Conservation (phyloP, 2,797 vertebrate genomes). For the Alcedo quadribrachys region DNA sequence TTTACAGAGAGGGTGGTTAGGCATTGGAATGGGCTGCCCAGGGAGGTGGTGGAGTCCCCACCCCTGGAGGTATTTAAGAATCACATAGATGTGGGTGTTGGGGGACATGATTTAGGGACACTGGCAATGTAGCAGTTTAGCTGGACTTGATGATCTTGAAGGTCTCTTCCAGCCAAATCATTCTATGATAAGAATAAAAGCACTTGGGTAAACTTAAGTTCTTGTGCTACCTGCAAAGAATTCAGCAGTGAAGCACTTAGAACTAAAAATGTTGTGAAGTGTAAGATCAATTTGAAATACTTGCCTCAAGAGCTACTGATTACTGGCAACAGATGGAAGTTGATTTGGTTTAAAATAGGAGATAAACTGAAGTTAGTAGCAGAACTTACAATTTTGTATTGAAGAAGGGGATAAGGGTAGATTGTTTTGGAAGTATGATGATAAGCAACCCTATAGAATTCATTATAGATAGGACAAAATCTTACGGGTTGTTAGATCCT, state of each 20-base stretch:
- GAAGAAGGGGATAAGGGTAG: neutral
- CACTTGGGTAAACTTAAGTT: neutral
- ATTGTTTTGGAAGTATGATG: neutral
- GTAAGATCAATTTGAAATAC: neutral
- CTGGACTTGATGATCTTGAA: too few species aligned
- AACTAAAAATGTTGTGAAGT: neutral
- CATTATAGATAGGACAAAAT: neutral
- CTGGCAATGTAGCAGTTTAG: too few species aligned
- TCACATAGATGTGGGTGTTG: too few species aligned
- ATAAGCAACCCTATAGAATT: neutral
- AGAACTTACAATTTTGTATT: neutral
- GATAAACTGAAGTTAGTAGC: neutral
- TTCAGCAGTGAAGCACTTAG: neutral
- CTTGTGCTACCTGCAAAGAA: neutral
- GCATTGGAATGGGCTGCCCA: too few species aligned
- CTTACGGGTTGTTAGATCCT: conserved; percentile 82
- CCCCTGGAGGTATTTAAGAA: too few species aligned
- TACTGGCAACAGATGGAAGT: neutral
- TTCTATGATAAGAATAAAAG: neutral
- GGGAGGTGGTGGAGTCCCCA: too few species aligned
- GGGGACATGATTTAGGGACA: too few species aligned
- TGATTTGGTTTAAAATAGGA: neutral
- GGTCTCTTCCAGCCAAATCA: too few species aligned
- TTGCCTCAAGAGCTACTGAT: neutral
- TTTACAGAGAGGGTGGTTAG: too few species aligned